Evolutionary conservation across 1,140 invertebrate genomes (phyloP), one percentile per base, ranked within the genome.

Genomic region (Cydia fagiglandana): DNA sequence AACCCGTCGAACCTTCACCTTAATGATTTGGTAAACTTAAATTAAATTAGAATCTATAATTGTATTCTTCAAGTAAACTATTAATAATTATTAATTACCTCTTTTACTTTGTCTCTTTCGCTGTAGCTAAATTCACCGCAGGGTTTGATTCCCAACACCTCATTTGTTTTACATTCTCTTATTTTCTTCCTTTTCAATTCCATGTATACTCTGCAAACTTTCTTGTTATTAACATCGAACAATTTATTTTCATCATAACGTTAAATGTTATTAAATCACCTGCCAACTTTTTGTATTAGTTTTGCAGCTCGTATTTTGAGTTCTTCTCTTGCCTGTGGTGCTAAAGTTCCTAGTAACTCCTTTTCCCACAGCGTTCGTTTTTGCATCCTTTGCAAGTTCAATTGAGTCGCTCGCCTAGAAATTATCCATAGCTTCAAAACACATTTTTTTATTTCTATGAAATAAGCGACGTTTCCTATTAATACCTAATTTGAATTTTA

Each of bases 311-410:
- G 83, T 74, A 84, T 81, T 74, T 81, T 85, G 2, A 87, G 28
- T 70, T 85, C 80, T 6, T 75, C 64, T 64, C 47, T 77, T 15
- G 85, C 81, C 74, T 77, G 81, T 9, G 86, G 83, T n/a, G 80
- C 75, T 38, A 83, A 56, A 15, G 74, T 83, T 6, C 88, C 88
- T 34, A 74, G 78, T 64, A 91, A 73, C 64, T 88, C 84, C 75
- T 89, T 91, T 66, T 76, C 79, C 90, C 90, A 91, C 2, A 78
- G 75, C 66, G 84, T 78, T 77, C 85, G 79, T 79, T 80, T 87
- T 34, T 82, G 83, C 73, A 77, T 78, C 64, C 78, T 68, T 9
- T 79, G 66, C 64, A n/a, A 84, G 1, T 75, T 38, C 7, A 17
- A 34, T 70, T 34, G 73, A 61, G 75, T 83, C n/a, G 85, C 47